A percentile compares a stretch with the other conserved stretches of the same genome.
Evolutionary conservation across 2,113 vertebrate genomes (phyloP).

Genomic region (Amia ocellicauda): DNA sequence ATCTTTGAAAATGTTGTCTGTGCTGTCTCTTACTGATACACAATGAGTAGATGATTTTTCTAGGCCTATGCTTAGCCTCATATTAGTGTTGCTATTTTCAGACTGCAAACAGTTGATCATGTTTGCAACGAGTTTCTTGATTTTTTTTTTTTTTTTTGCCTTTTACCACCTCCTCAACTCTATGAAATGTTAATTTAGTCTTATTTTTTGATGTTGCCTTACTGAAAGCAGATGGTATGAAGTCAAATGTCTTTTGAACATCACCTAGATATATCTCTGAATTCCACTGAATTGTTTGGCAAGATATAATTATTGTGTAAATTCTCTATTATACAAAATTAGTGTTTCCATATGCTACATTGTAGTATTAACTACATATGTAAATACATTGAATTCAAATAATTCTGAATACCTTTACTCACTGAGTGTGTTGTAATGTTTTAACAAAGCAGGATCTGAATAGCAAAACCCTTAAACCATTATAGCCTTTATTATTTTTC

Average conservation of each 20-base stretch:
- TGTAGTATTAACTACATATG: too few relatives aligned
- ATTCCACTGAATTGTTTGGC: neutral
- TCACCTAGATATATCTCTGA: neutral
- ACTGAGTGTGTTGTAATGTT: too few relatives aligned
- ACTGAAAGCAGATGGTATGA: neutral
- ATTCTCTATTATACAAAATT: too few relatives aligned
- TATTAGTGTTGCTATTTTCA: neutral
- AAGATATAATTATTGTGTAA: neutral
- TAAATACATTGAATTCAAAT: too few relatives aligned
- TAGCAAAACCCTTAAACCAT: too few relatives aligned
- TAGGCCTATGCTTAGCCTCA: too few relatives aligned
- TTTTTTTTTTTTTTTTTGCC: neutral
- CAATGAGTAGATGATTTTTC: too few relatives aligned
- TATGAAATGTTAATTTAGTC: conserved; percentile 9
- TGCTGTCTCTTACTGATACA: neutral
- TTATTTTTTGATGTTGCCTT: neutral
- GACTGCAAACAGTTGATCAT: neutral
- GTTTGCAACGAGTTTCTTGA: neutral
- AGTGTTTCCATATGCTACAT: too few relatives aligned
- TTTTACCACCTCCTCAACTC: neutral
- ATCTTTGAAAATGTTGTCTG: neutral
- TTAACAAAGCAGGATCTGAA: too few relatives aligned
- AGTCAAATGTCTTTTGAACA: neutral
- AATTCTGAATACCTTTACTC: too few relatives aligned
- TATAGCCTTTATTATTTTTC: too few relatives aligned